Percentiles rank a stretch among this genome's conserved stretches.
phyloP scores from a whole-genome alignment of 2,797 vertebrate species.

The Philypnodon macrostomus region DNA sequence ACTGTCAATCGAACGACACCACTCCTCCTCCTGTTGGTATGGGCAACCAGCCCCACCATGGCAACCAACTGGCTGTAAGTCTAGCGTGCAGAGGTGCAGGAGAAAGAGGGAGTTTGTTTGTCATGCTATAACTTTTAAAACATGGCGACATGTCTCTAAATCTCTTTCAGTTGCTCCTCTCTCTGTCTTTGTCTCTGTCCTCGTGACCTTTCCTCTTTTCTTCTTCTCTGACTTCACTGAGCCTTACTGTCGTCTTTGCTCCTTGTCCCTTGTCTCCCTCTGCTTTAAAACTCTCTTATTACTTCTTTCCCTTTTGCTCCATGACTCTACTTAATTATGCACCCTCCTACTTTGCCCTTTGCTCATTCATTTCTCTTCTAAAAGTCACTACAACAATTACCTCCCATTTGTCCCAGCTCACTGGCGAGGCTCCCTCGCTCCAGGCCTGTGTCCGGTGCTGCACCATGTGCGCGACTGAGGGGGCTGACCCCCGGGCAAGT shows the following conservation, averaged over 20 bases:
- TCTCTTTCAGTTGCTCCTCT: conserved; percentile 67
- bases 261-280: conserved; percentile 51
- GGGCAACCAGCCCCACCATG: conserved; percentile 81
- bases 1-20: conserved; percentile 82
- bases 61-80: conserved; percentile 88
- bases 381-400: conserved; percentile 22
- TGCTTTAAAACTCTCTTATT: conserved; percentile 53
- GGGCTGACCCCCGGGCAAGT: conserved; percentile 81
- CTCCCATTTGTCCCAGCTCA: conserved; percentile 60
- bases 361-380: conserved; percentile 12
- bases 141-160: conserved; percentile 77
- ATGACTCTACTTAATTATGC: conserved; percentile 22
- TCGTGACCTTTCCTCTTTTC: conserved; percentile 71
- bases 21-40: conserved; percentile 87
- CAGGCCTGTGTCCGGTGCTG: conserved; percentile 63
- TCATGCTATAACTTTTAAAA: conserved; percentile 82
- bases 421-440: conserved; percentile 79
- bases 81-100: conserved; percentile 52
- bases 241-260: conserved; percentile 44
- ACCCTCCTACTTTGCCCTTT: conserved; percentile 22
- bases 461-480: conserved; percentile 70
- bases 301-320: conserved; percentile 28
- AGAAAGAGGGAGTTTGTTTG: conserved; percentile 77
- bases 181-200: conserved; percentile 65
- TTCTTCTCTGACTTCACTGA: conserved; percentile 48